Base-by-base conservation (phyloP, 2,113 vertebrate species). In the Chloropsis cyanopogon region DNA sequence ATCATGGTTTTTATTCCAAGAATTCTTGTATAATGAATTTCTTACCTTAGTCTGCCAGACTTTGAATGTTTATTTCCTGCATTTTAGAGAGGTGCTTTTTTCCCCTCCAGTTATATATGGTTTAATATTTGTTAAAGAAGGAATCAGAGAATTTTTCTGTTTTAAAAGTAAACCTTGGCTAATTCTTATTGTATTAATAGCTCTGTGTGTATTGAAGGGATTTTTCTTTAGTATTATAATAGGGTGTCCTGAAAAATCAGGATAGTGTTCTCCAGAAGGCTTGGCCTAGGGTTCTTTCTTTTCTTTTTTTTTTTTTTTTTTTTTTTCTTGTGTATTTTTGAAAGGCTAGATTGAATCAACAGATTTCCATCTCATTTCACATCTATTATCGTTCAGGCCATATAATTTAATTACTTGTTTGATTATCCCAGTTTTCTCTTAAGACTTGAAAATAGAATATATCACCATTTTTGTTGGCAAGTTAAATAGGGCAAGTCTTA, bases 1-100 rank as follows among this genome's bases (percentile, higher is more conserved):
- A 60, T 81, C 49, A 12, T 61, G 50, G 26, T 22, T 93, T 96
- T 93, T 92, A 61, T 93, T 86, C 68, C 68, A 95, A 75, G 76
- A 93, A 72, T 64, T 87, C 64, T 60, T 66, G 56, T 93, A 84
- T 77, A 83, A 75, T 80, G n/a, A 49, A 37, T 90, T 93, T 94
- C 52, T 88, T 95, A 71, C 84, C 75, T 65, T 87, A n/a, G n/a
- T 72, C 59, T 92, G 93, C 50, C 92, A 92, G 54, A 69, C 22
- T 77, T 52, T 11, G 13, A 24, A 24, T 71, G 49, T 60, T 94
- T 86, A 23, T 86, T 94, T 94, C 65, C 61, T 82, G 21, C 16
- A 5, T 56, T 71, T 60, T 52, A 78, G 52, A 57, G 42, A 31
- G 42, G 12, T 59, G 10, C 3, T 26, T 56, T 79, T 70, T 82